Evolutionary conservation across 2,888 invertebrate genomes (phyloP).

Genomic region (Chrysina gloriosa): DNA sequence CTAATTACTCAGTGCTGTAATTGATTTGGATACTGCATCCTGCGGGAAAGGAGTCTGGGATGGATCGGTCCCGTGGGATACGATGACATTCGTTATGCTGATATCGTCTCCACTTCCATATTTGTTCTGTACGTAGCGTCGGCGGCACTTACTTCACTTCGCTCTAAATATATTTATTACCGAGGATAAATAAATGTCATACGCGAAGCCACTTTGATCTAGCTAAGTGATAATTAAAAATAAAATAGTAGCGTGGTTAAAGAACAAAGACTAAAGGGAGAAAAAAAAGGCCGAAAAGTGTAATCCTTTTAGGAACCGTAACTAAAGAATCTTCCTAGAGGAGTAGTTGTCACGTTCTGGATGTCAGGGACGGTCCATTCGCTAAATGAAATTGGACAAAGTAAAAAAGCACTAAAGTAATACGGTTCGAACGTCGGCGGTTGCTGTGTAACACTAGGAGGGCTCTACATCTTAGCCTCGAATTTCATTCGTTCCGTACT

Average conservation of each 20-base stretch:
- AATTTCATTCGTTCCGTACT: background rate
- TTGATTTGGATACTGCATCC: conserved; percentile 55
- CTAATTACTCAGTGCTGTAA: conserved; percentile 55
- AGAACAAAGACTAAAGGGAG: background rate
- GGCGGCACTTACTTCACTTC: conserved; percentile 30
- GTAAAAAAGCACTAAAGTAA: conserved; percentile 53
- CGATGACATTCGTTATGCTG: conserved; percentile 53
- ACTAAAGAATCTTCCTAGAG: conserved; percentile 57
- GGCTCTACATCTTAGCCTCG: background rate
- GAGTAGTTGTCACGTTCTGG: conserved; percentile 60
- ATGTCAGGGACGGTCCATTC: conserved; percentile 63
- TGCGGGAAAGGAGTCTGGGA: conserved; percentile 51
- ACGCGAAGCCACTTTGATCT: conserved; percentile 1
- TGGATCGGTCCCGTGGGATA: conserved; percentile 53
- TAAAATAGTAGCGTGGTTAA: background rate
- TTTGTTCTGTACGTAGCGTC: conserved; percentile 47
- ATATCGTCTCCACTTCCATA: conserved; percentile 49
- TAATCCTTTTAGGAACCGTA: conserved; percentile 26
- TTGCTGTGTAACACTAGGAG: background rate
- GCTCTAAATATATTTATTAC: conserved; percentile 22
- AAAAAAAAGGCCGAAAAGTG: background rate
- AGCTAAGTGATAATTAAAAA: conserved; percentile 10
- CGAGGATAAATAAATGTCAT: background rate
- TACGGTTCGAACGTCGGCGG: background rate
- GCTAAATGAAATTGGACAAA: conserved; percentile 61